phyloP scores from a whole-genome alignment of 2,888 invertebrate genomes.

The Cartodere bifasciata region DNA sequence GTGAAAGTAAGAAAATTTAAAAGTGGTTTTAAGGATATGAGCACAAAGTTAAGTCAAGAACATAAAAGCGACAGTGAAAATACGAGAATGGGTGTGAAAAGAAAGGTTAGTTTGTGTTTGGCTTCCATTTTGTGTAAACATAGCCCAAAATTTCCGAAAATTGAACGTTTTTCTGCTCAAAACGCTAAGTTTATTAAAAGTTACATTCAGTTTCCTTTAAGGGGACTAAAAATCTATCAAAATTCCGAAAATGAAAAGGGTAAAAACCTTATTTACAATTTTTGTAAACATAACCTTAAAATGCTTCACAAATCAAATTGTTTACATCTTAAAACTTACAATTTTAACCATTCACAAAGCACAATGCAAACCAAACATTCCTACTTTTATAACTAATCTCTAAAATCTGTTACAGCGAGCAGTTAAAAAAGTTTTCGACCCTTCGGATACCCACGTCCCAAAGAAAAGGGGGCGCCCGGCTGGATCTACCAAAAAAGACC shows the following conservation, averaged over 20 bases:
- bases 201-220: no score
- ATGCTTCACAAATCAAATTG: neutral
- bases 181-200: no score
- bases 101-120: conserved; percentile 35
- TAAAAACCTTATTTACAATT: neutral
- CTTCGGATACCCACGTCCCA: conserved; percentile 69
- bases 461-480: conserved; percentile 57
- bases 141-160: no score
- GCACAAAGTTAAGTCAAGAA: no score
- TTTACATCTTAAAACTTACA: no score
- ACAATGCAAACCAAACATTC: neutral
- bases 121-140: no score
- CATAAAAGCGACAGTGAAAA: conserved; percentile 21
- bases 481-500: conserved; percentile 47
- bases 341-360: neutral
- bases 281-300: neutral
- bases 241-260: conserved; percentile 3
- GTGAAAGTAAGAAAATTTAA: no score
- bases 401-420: no score
- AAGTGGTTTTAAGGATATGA: no score
- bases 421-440: conserved; percentile 77
- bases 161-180: no score
- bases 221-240: no score
- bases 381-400: conserved; percentile 8
- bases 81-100: conserved; percentile 44